Conservation (phyloP, 2,888 invertebrate species). For the Fragum sueziense region DNA sequence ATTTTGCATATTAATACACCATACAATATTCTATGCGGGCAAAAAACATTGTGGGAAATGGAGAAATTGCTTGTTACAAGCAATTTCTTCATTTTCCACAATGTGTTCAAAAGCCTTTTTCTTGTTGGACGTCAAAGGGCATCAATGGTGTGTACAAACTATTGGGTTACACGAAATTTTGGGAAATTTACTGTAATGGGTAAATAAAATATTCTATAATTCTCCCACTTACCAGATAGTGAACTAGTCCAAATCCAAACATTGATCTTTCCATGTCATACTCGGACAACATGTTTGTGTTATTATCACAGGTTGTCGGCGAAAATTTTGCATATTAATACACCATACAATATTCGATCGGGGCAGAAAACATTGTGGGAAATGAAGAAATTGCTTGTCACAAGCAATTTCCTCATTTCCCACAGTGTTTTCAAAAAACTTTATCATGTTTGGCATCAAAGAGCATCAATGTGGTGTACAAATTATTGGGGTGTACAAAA, state of each 20-base stretch:
- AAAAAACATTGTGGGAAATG: background rate
- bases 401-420: background rate
- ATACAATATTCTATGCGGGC: too few species aligned
- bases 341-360: too few species aligned
- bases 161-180: too few species aligned
- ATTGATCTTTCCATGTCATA: conserved; percentile 51
- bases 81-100: conserved; percentile 7
- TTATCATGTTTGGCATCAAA: too few species aligned
- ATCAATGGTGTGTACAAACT: too few species aligned
- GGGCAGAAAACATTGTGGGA: background rate
- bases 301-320: background rate
- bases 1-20: too few species aligned
- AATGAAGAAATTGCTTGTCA: conserved; percentile 1
- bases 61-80: conserved; percentile 1
- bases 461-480: too few species aligned
- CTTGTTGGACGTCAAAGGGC: too few species aligned
- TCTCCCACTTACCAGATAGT: conserved; percentile 52
- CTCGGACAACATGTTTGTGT: conserved; percentile 18
- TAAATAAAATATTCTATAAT: background rate
- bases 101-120: background rate
- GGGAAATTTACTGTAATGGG: too few species aligned
- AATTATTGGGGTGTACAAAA: too few species aligned
- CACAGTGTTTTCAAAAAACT: background rate
- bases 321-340: too few species aligned
- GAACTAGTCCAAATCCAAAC: conserved; percentile 54